Conservation (phyloP, 1,140 invertebrate species). For the Rhizoglyphus robini region DNA sequence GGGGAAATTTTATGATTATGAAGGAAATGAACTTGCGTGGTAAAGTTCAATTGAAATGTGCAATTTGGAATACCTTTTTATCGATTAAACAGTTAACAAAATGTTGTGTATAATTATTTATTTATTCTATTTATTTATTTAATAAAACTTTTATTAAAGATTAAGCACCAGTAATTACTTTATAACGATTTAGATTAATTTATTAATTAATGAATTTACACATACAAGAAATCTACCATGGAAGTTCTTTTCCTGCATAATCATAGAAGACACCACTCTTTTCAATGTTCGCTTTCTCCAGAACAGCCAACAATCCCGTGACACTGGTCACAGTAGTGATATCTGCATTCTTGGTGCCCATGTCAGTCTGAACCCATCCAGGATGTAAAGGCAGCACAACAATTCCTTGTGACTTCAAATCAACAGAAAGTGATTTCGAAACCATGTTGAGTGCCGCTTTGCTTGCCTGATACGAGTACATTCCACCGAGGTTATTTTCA, state of each 20-base stretch:
- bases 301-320: slow-evolving; percentile 46
- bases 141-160: too few relatives aligned
- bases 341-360: slow-evolving; percentile 65
- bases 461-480: slow-evolving; percentile 67
- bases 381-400: slow-evolving; percentile 62
- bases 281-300: slow-evolving; percentile 44
- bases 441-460: too few relatives aligned
- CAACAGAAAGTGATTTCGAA: slow-evolving; percentile 66
- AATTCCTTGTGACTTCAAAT: slow-evolving; percentile 60
- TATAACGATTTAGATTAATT: too few relatives aligned
- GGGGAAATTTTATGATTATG: not conserved
- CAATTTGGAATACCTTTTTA: too few relatives aligned
- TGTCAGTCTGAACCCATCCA: slow-evolving; percentile 76
- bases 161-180: too few relatives aligned
- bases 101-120: too few relatives aligned
- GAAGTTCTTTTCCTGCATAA: slow-evolving; percentile 54
- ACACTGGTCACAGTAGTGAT: slow-evolving; percentile 52
- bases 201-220: too few relatives aligned
- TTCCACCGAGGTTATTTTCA: slow-evolving; percentile 51
- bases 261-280: slow-evolving; percentile 60
- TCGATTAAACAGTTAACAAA: too few relatives aligned
- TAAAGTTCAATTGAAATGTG: too few relatives aligned
- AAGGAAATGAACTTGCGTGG: not conserved
- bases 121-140: too few relatives aligned
- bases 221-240: too few relatives aligned